Conservation (phyloP, 2,888 invertebrate species). For the Bursaphelenchus okinawaensis region DNA sequence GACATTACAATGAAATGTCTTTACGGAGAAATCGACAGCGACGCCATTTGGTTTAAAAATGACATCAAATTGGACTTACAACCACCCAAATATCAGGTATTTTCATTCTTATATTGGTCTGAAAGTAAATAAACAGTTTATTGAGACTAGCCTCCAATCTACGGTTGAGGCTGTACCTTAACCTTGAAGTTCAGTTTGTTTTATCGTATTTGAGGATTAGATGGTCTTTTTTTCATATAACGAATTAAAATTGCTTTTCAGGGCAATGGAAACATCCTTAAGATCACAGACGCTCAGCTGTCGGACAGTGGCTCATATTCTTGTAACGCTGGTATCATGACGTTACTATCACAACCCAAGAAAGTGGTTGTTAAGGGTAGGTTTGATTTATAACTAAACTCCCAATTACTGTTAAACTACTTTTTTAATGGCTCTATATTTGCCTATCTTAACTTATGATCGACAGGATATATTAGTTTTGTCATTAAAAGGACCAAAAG, state of each 20-base stretch:
- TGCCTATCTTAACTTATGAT: no score
- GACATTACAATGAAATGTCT: slow-evolving; percentile 19
- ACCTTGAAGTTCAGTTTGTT: no score
- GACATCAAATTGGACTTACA: slow-evolving; percentile 11
- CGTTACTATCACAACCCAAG: slow-evolving; percentile 25
- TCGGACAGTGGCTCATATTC: slow-evolving; percentile 30
- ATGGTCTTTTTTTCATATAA: neutral
- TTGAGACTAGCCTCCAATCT: no score
- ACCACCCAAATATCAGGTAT: slow-evolving; percentile 5
- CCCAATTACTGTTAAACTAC: no score
- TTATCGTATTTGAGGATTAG: no score
- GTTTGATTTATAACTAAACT: slow-evolving; percentile 1
- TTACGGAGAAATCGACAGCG: neutral
- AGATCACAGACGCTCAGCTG: slow-evolving; percentile 10
- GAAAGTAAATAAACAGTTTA: no score
- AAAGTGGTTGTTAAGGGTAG: slow-evolving; percentile 31
- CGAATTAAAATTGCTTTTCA: neutral
- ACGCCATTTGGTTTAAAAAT: slow-evolving; percentile 28
- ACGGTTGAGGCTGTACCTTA: no score
- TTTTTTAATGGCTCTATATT: no score
- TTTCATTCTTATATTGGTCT: no score
- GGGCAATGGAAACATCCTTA: neutral
- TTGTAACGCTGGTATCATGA: slow-evolving; percentile 30
- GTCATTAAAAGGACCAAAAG: no score
- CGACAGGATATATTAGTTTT: no score